Base-by-base conservation (phyloP, 2,888 invertebrate species). In the Hymenopus coronatus region DNA sequence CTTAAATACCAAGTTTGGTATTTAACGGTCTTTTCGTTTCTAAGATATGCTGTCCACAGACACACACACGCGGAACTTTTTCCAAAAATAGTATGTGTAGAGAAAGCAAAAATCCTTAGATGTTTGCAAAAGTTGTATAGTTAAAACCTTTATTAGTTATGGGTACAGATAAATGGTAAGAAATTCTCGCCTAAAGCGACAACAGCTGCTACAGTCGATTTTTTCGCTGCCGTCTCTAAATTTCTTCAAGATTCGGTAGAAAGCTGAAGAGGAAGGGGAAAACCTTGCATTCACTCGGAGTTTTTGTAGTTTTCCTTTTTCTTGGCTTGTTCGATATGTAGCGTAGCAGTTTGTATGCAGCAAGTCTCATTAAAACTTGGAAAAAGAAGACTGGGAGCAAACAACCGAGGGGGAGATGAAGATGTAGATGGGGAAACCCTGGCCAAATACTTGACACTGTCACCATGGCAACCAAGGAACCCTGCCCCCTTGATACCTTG, bases 301-400 rank as follows among this genome's bases (percentile, higher is more conserved):
- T 70, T 70, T 70, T 70, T 70, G 54, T 70, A 70, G 54, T 70
- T 70, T 70, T 70, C 54, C 54, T 70, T 70, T 70, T 70, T 70
- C 54, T 70, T 70, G 54, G 54, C 54, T 70, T 70, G 54, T 70
- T 70, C 54, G 54, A 70, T 70, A 70, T 70, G 54, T 70, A 70
- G 54, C 54, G 54, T 70, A 70, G 54, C 54, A 70, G 54, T 70
- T 70, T 70, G 54, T 70, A 70, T 70, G 54, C 54, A 70, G 54
- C 25, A 70, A 82, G 30, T 87, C 82, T 82, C 33, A 87, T 87
- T 87, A 87, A 87, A 87, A 87, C 87, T 87, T 87, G 40, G 87
- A 33, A 87, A 87, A 30, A 86, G 81, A 70, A 70, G 54, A 70
- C 54, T 70, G 54, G 54, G 6, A 70, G 54, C 20, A 70, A 70